Evolutionary conservation across 2,888 invertebrate genomes (phyloP).

Genomic region (Protonemura montana): DNA sequence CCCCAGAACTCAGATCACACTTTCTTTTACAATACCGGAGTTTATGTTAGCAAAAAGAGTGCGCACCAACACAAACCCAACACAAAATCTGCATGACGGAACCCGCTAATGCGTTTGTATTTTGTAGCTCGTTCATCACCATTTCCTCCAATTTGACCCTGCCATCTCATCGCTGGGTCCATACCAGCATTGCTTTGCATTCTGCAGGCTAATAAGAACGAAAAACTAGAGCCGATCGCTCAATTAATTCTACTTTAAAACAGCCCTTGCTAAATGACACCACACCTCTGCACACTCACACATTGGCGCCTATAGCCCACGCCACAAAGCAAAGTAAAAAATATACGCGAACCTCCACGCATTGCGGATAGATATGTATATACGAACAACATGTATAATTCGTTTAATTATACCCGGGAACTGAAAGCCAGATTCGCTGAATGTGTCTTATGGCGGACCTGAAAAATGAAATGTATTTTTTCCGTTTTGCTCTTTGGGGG

Average conservation of each 20-base stretch:
- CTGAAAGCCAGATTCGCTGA: neutral
- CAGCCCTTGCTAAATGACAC: slow-evolving; percentile 17
- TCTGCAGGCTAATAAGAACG: slow-evolving; percentile 44
- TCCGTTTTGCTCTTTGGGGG: neutral
- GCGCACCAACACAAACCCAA: too few relatives aligned
- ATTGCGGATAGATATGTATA: neutral
- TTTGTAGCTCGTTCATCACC: slow-evolving; percentile 48
- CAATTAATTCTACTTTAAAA: slow-evolving; percentile 46
- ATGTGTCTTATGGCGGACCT: neutral
- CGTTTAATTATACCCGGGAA: neutral
- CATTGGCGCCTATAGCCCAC: neutral
- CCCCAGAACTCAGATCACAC: too few relatives aligned
- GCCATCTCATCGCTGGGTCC: neutral
- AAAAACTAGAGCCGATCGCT: slow-evolving; percentile 46
- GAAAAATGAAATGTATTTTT: neutral
- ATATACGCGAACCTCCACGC: neutral
- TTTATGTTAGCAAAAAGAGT: too few relatives aligned
- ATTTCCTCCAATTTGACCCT: slow-evolving; percentile 47
- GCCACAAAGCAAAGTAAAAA: neutral
- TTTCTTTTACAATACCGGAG: too few relatives aligned
- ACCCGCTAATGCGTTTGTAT: neutral
- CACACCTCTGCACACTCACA: neutral
- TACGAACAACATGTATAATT: neutral
- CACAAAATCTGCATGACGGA: too few relatives aligned
- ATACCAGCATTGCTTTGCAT: neutral